Conservation (phyloP, 2,888 invertebrate genomes). For the Sycophila texana region DNA sequence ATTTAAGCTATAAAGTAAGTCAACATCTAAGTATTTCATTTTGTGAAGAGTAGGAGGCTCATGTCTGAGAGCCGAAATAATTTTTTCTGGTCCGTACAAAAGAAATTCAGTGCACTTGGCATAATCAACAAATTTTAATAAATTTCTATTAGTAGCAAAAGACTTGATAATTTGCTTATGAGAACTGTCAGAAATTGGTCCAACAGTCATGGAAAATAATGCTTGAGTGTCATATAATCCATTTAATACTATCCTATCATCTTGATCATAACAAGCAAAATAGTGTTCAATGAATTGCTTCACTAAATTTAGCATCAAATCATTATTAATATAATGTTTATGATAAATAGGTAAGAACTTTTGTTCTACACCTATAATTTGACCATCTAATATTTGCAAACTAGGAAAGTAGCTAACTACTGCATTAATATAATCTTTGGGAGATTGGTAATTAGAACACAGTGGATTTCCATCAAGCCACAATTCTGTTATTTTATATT, state of each 20-base stretch:
- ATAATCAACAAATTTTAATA: constrained; percentile 72
- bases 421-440: constrained; percentile 68
- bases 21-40: constrained; percentile 67
- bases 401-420: constrained; percentile 68
- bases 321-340: constrained; percentile 65
- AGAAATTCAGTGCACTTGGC: constrained; percentile 72
- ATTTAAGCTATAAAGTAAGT: constrained; percentile 65
- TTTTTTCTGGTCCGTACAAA: constrained; percentile 70
- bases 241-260: constrained; percentile 68
- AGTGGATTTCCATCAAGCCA: constrained; percentile 73
- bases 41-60: constrained; percentile 70
- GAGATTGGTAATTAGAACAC: constrained; percentile 63
- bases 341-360: constrained; percentile 64
- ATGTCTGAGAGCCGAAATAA: constrained; percentile 66
- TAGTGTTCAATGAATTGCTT: constrained; percentile 71
- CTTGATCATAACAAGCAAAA: constrained; percentile 71
- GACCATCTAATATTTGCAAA: constrained; percentile 69
- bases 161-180: constrained; percentile 69
- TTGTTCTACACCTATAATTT: constrained; percentile 66
- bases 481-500: constrained; percentile 70
- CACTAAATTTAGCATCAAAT: constrained; percentile 63
- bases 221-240: constrained; percentile 71
- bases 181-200: constrained; percentile 63
- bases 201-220: constrained; percentile 71
- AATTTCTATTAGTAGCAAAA: constrained; percentile 69